Base-by-base conservation (phyloP, 1,140 invertebrate genomes). In the Polypedilum vanderplanki region DNA sequence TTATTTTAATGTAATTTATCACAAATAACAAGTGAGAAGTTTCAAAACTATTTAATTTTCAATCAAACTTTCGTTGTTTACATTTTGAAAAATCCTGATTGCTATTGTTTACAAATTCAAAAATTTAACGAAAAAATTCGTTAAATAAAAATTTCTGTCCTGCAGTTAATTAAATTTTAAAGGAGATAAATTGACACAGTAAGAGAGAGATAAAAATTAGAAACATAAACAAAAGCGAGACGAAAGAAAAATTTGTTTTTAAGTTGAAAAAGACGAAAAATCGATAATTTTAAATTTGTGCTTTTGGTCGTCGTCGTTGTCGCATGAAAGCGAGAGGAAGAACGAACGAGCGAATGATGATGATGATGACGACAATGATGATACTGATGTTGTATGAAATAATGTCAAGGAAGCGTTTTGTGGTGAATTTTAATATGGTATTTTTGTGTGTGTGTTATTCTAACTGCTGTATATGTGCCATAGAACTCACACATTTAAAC, bases 251-350 rank as follows among this genome's bases (percentile, higher is more conserved):
- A 46, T 46, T 46, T 46, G 24, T 57, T 57, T 57, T 57, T 12
- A 57, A n/a, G 46, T 57, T 57, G n/a, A 57, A 57, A 15, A 57
- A 70, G 20, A 22, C 17, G 18, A 22, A 70, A 65, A 70, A 70
- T 70, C 65, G 65, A 70, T 70, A 70, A 70, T 70, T 70, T 70
- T 70, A 70, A 70, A 70, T 70, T 70, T 70, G 65, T 70, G 65
- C 65, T 22, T 70, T 70, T 70, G 65, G 46, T 57, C 46, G 46
- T 57, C 15, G 15, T 33, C 24, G 24, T 33, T 57, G 46, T 57
- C 41, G 46, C n/a, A 57, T 57, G 46, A 57, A 57, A 57, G 46
- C 46, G 46, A 57, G 46, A 57, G 46, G 46, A 57, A 57, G n/a
- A 57, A 57, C 12, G 46, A 57, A 57, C 9, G 20, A 22, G 65